Base-by-base conservation (phyloP, 2,888 invertebrate genomes). In the Aphidius colemani region DNA sequence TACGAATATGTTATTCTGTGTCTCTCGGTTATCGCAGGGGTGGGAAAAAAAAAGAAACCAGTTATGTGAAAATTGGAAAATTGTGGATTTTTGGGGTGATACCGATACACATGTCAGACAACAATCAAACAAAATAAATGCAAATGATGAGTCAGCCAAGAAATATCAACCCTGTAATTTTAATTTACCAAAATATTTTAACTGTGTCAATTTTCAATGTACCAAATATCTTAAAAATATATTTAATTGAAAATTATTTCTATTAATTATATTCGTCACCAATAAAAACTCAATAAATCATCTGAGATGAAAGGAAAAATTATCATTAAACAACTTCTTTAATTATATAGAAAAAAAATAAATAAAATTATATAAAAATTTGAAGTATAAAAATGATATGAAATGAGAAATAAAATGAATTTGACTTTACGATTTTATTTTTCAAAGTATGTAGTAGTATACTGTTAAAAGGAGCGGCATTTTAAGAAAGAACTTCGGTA, bases 51-150 rank as follows among this genome's bases (percentile, higher is more conserved):
- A 68, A 61, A 51, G 65, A 64, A 59, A 57, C 30, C 30, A 30
- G 30, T 4, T 30, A 30, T 30, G 30, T 30, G 61, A 60, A 55
- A 61, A 53, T 61, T 60, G 61, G n/a, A 45, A 63, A 69, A 71
- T 74, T 72, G 74, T 71, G 75, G 77, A 77, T 73, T 71, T 73
- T 71, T 74, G 71, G 78, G 75, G 74, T 46, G 77, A 80, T 77
- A 78, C 72, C 76, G 80, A 79, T 79, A 78, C 74, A 72, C 70
- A 59, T 66, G 62, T 69, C 66, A 65, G 51, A 63, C 51, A 46
- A 46, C 46, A 46, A 46, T 46, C n/a, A 45, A 45, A 45, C 2
- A 6, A 46, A 10, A n/a, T 46, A 30, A 30, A 46, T 46, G n/a
- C 46, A n/a, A 46, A 10, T 46, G 46, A n/a, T 46, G 10, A 46